Evolutionary conservation across 30 jellyfish, hydroid and myxozoan species (phyloP).

Genomic region (Hydractinia echinata): DNA sequence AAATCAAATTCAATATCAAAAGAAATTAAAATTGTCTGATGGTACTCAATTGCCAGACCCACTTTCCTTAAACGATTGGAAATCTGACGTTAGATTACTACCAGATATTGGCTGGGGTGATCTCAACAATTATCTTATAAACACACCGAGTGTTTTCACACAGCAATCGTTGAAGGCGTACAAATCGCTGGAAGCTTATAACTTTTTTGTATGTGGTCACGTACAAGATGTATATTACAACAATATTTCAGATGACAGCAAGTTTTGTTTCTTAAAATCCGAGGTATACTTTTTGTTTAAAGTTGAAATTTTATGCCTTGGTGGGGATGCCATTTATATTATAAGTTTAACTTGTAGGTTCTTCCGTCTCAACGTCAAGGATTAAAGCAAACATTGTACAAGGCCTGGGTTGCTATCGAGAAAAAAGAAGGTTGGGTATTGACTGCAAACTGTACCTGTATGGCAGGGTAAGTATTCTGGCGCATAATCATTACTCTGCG

Average conservation of each 20-base stretch:
- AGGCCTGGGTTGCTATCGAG: slow-evolving; percentile 32
- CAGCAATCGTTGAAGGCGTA: too few species aligned
- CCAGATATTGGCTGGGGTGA: slow-evolving; percentile 53
- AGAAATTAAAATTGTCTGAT: slow-evolving; percentile 22
- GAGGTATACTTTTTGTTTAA: slow-evolving; percentile 24
- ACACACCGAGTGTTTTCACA: slow-evolving; percentile 40
- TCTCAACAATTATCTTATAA: slow-evolving; percentile 32
- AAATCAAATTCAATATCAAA: neutral
- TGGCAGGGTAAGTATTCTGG: slow-evolving; percentile 43
- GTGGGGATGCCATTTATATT: neutral
- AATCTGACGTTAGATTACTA: slow-evolving; percentile 46
- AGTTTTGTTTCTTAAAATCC: slow-evolving; percentile 37
- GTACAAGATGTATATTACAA: slow-evolving; percentile 45
- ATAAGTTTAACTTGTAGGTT: slow-evolving; percentile 6
- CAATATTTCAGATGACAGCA: slow-evolving; percentile 29
- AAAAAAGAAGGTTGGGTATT: slow-evolving; percentile 46
- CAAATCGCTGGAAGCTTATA: too few species aligned
- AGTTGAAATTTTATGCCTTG: neutral
- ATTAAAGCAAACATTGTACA: slow-evolving; percentile 13
- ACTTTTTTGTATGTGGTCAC: too few species aligned
- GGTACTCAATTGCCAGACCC: slow-evolving; percentile 24
- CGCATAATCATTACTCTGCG: neutral
- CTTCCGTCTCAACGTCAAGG: slow-evolving; percentile 48
- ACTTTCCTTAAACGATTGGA: slow-evolving; percentile 20
- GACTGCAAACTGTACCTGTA: slow-evolving; percentile 47